Percentiles rank a stretch among this genome's conserved stretches.
Evolutionary conservation across 1,140 invertebrate genomes (phyloP).

Genomic region (Oscheius sp.): DNA sequence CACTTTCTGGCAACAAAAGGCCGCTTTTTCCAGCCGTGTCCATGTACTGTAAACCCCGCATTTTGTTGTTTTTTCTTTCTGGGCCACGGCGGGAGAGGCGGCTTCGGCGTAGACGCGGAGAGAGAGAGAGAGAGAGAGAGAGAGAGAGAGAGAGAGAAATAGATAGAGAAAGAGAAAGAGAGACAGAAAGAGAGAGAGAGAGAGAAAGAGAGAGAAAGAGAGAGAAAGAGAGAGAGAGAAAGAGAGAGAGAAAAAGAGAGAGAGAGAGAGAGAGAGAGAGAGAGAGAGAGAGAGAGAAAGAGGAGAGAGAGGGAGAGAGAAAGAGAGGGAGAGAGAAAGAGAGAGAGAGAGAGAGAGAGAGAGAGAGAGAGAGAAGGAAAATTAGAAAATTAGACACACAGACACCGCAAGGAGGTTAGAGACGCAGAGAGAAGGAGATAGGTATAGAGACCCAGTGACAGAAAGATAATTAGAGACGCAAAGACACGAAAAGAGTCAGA

Average conservation of each 20-base stretch:
- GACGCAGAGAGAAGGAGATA: neutral
- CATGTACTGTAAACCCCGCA: too few species aligned
- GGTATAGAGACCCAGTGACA: neutral
- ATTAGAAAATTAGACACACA: conserved; percentile 45
- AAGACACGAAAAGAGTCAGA: neutral
- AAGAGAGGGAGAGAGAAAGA: conserved; percentile 32
- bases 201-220: neutral
- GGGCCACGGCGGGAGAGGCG: too few species aligned
- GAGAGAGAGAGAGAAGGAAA: conserved; percentile 34
- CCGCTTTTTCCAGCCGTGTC: too few species aligned
- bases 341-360: neutral
- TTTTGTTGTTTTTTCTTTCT: too few species aligned
- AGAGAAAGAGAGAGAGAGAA: neutral
- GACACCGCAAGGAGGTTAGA: too few species aligned
- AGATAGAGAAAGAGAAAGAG: conserved; percentile 7
- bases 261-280: conserved; percentile 22
- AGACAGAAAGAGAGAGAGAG: neutral
- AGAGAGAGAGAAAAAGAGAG: conserved; percentile 36
- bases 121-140: conserved; percentile 61
- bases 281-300: neutral
- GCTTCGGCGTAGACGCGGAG: conserved; percentile 6
- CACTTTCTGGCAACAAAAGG: too few species aligned
- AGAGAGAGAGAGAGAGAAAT: conserved; percentile 36
- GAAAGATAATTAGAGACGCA: neutral
- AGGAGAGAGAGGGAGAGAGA: conserved; percentile 23